phyloP scores from a whole-genome alignment of 2,797 vertebrate species.

The Mormyrus proboscirostris region DNA sequence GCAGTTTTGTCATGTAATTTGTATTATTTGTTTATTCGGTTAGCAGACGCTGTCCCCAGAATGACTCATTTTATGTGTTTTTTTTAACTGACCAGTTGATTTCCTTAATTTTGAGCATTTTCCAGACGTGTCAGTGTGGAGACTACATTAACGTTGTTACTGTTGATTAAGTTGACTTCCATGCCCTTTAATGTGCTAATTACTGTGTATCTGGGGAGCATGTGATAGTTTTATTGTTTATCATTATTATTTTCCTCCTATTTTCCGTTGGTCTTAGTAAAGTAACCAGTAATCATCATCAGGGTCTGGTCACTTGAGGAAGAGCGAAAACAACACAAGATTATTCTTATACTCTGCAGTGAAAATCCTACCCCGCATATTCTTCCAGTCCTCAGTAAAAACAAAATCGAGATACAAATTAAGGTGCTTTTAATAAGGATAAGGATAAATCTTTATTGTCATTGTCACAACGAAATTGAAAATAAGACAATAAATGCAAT shows the following conservation, averaged over 20 bases:
- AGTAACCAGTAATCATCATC: not conserved
- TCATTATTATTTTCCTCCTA: not conserved
- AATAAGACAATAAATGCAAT: not conserved
- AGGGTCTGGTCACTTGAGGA: not conserved
- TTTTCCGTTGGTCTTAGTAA: not conserved
- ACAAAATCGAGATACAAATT: not conserved
- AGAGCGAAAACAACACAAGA: not conserved
- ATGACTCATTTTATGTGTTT: not conserved
- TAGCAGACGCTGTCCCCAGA: not conserved
- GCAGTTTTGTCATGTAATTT: not conserved
- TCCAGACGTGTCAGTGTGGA: not conserved
- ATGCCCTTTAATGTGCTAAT: not conserved
- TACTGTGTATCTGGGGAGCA: not conserved
- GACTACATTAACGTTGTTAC: not conserved
- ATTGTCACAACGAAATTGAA: not conserved
- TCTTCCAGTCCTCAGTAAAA: not conserved
- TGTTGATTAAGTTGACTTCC: not conserved
- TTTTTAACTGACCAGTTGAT: not conserved
- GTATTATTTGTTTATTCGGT: not conserved
- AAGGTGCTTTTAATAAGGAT: not conserved
- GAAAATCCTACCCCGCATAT: not conserved
- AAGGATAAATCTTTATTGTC: not conserved
- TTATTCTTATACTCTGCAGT: not conserved
- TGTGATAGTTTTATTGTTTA: not conserved
- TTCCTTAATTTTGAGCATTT: not conserved